Evolutionary conservation across 30 jellyfish, hydroid and myxozoan genomes (phyloP), one percentile per base, ranked within the genome.

Genomic region (Rhopilema esculentum): DNA sequence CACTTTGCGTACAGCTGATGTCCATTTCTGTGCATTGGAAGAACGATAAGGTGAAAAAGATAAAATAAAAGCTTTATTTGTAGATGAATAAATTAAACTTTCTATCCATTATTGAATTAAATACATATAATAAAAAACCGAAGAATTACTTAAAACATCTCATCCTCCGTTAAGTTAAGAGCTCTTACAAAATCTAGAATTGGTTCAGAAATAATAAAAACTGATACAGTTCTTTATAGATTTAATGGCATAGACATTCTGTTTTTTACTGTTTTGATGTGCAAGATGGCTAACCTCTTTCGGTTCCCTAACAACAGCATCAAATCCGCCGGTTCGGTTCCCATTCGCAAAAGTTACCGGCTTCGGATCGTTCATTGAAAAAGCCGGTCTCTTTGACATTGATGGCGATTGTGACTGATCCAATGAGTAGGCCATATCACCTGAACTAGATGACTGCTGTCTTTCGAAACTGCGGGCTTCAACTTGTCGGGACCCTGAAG

Each of bases 1-100:
- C 31, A 78, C 65, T 78, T 62, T 78, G n/a, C 79, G 76, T 8
- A 61, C 88, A 16, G 88, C 88, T 0, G 88, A 61, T 27, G 78
- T 8, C 88, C 88, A 78, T 2, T 78, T 78, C 88, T 78, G 31
- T 15, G n/a, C 25, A 23, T 19, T 27, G 33, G 22, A 72, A 23
- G 21, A 66, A 66, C 4, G 33, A n/a, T 0, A 9, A 32, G 33
- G 29, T 19, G 8, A 2, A 17, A n/a, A 17, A 15, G 21, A 9
- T 9, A 20, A n/a, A n/a, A n/a, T n/a, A n/a, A n/a, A n/a, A n/a
- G n/a, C n/a, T n/a, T n/a, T n/a, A n/a, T n/a, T n/a, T n/a, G n/a
- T n/a, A n/a, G n/a, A n/a, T n/a, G n/a, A n/a, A n/a, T n/a, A n/a
- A n/a, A n/a, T n/a, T n/a, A n/a, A n/a, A n/a, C n/a, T n/a, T n/a